These are phyloP conservation scores for Galagoides demidoff DNA, from an alignment of 2,797 vertebrate species.

Conservation along the genomic window DNA sequence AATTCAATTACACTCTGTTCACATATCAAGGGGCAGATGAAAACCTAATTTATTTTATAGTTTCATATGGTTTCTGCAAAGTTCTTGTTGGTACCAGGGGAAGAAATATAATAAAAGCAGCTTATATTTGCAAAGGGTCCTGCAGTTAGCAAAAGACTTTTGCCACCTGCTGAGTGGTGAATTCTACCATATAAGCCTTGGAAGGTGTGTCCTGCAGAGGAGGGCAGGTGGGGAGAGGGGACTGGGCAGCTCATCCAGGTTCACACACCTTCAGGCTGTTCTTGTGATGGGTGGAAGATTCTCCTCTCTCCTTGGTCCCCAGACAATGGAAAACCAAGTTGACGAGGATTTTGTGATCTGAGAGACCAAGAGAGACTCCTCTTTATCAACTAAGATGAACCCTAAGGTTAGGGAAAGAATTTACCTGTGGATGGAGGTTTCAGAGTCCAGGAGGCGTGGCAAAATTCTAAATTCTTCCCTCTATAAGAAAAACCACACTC, in stretches of 20 bases:
- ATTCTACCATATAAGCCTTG: rapidly evolving
- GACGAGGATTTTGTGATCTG: neutral
- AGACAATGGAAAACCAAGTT: neutral
- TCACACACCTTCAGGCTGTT: neutral
- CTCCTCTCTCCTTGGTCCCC: neutral
- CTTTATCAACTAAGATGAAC: neutral
- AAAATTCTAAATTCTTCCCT: neutral
- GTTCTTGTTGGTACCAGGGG: neutral
- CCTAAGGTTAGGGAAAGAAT: neutral
- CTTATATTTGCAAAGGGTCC: neutral
- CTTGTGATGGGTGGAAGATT: neutral
- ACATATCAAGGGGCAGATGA: neutral
- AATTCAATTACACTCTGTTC: neutral
- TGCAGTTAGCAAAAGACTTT: neutral
- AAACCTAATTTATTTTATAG: neutral
- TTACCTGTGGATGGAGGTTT: neutral
- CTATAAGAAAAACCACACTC: neutral
- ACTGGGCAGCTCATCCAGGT: rapidly evolving
- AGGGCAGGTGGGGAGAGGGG: rapidly evolving
- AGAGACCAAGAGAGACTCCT: neutral
- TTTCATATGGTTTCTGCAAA: neutral
- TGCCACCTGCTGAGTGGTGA: rapidly evolving
- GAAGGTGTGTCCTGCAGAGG: rapidly evolving
- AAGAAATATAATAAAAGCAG: neutral
- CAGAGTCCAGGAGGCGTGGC: neutral